Base-by-base conservation (phyloP, 2,888 invertebrate genomes). In the Andricus curvator region DNA sequence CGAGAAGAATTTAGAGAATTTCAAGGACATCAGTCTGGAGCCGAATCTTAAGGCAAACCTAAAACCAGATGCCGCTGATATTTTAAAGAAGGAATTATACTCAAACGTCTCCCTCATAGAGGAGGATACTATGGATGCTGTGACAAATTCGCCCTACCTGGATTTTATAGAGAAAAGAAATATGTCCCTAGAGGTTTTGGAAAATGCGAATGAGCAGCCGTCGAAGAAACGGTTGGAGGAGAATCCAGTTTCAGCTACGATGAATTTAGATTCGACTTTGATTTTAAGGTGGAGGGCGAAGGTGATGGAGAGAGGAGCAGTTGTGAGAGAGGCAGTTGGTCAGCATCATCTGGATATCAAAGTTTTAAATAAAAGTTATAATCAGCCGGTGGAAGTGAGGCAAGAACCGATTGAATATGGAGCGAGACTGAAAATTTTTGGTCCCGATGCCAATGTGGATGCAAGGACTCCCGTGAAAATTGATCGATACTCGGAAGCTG, bases 321-420 rank as follows among this genome's bases (percentile, higher is more conserved):
- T 93, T 56, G 94, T 94, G 65, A 93, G 94, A 80, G 93, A 94
- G 9, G 95, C 95, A 15, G 92, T 95, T 77, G 97, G 97, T 0
- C 97, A 97, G 87, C 96, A 96, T 88, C 95, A 95, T 87, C 91
- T 96, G 25, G 95, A 95, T 88, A 90, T 96, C 81, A 94, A 95
- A 81, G 94, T 94, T 86, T 94, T 96, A 81, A 94, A 94, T 84
- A 93, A 94, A 89, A 92, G 93, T 29, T 92, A 94, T 82, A 94
- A 94, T 74, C 94, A 94, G 78, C 94, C 93, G 37, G 89, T 90
- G 44, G 89, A 93, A 62, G 84, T 90, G 3, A 70, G 87, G n/a
- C 83, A 89, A 5, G 89, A 92, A 41, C 89, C 88, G 17, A 86
- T 83, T 20, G 92, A 92, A n/a, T 90, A 90, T 22, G 88, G 87